Percentiles rank a stretch among this genome's conserved stretches.
These are phyloP conservation scores for Tipula helvola DNA, from an alignment of 2,888 invertebrate species.

Conservation along the genomic window DNA sequence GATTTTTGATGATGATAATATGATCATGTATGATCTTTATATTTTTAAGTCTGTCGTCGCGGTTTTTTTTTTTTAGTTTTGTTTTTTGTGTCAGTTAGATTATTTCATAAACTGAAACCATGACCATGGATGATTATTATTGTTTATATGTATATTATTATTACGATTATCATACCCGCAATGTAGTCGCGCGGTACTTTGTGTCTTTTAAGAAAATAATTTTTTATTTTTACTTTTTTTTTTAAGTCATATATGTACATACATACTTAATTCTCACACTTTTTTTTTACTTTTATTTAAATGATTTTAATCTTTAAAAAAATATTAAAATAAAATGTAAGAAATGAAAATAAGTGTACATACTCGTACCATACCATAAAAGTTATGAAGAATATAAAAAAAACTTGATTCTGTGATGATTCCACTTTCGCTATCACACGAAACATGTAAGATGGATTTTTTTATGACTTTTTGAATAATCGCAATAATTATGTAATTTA, in stretches of 20 bases:
- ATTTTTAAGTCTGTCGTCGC: neutral
- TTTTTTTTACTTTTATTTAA: neutral
- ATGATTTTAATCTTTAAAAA: neutral
- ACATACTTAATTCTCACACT: neutral
- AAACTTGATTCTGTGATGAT: neutral
- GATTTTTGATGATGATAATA: neutral
- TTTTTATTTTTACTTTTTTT: neutral
- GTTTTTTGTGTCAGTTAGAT: neutral
- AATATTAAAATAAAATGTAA: neutral
- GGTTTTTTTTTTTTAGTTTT: neutral
- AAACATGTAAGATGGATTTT: neutral
- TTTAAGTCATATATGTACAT: neutral
- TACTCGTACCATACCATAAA: neutral
- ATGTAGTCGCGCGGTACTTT: neutral
- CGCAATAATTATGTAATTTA: constrained; percentile 4
- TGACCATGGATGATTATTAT: constrained; percentile 4
- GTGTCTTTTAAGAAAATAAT: neutral
- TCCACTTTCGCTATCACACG: neutral
- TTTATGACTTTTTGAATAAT: neutral
- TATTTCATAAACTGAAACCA: neutral
- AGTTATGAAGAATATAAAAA: neutral
- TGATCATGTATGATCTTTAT: neutral
- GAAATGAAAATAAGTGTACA: neutral
- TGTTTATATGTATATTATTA: neutral
- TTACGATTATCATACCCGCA: neutral